Evolutionary conservation across 2,797 vertebrate genomes (phyloP), one percentile per base, ranked within the genome.

Genomic region (Taenioides sp.): DNA sequence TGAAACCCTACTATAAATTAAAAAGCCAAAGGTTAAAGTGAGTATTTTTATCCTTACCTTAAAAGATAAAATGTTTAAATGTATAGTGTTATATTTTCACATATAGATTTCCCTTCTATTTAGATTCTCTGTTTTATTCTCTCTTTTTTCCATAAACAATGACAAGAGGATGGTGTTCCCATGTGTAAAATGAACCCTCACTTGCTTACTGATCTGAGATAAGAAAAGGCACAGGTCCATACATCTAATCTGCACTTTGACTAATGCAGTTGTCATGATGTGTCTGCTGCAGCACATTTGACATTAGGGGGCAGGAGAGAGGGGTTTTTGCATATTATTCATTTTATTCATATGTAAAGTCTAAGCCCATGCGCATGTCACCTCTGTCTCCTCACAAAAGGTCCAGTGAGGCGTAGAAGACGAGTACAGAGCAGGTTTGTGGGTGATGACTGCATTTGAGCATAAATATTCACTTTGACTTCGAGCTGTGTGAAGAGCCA

Each of bases 141-240:
- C n/a, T 27, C 11, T 20, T n/a, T 28, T 58, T n/a, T 50, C n/a
- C 57, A 59, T 16, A 16, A 59, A 59, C 16, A 1, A 50, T 50
- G 25, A 66, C 47, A 49, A n/a, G 18, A 52, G 17, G 23, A 66
- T 9, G 20, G 7, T 52, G 28, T 52, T 28, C 12, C 25, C 9
- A 66, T 66, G 65, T 66, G 65, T 52, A 52, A 66, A 66, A 66
- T 66, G 25, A 54, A n/a, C 17, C 20, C 4, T 27, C 63, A 25
- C 16, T 50, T 12, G 23, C 22, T 65, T 65, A 65, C 63, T 50
- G 63, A 49, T 65, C 23, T 50, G 47, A 28, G 27, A 66, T 28
- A 47, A 47, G 22, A 49, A 34, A 31, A n/a, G 47, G 12, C 25
- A 65, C 27, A 20, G 47, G 47, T 54, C 27, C 49, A 31, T 31